These are phyloP conservation scores for Lophius piscatorius DNA, from an alignment of 2,113 vertebrate genomes.

Conservation along the genomic window DNA sequence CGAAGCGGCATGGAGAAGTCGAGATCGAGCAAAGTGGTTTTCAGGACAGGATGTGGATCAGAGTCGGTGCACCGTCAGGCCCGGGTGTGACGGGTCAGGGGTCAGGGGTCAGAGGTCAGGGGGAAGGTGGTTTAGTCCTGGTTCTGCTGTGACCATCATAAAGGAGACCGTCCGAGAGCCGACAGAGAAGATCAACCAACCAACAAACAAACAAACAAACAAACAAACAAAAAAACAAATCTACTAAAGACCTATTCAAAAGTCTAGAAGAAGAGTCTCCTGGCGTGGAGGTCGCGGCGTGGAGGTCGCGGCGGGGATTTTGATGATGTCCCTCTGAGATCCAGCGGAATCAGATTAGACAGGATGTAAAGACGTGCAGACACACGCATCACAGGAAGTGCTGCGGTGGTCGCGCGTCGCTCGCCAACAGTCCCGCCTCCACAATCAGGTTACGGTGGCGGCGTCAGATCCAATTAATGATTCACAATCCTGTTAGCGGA, in stretches of 20 bases:
- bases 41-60: slow-evolving; percentile 92
- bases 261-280: too few relatives aligned
- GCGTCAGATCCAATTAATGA: slow-evolving; percentile 85
- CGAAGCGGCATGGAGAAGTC: slow-evolving; percentile 86
- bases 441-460: slow-evolving; percentile 81
- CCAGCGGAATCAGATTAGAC: slow-evolving; percentile 84
- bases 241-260: too few relatives aligned
- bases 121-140: slow-evolving; percentile 5
- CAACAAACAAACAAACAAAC: too few relatives aligned
- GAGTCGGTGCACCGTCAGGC: slow-evolving; percentile 41
- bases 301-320: slow-evolving; percentile 78
- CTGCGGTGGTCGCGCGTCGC: slow-evolving; percentile 72
- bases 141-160: slow-evolving; percentile 5
- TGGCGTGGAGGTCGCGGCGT: slow-evolving; percentile 71
- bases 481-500: slow-evolving; percentile 84
- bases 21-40: slow-evolving; percentile 90
- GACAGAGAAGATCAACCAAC: too few relatives aligned
- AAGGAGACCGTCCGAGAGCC: too few relatives aligned
- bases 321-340: slow-evolving; percentile 85
- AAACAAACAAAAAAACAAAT: too few relatives aligned
- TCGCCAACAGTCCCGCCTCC: slow-evolving; percentile 82
- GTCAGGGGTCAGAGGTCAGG: too few relatives aligned
- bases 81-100: background rate
- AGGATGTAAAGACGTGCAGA: slow-evolving; percentile 84
- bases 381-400: slow-evolving; percentile 85